phyloP scores from a whole-genome alignment of 1,140 invertebrate species.

The Drosophila truncata region DNA sequence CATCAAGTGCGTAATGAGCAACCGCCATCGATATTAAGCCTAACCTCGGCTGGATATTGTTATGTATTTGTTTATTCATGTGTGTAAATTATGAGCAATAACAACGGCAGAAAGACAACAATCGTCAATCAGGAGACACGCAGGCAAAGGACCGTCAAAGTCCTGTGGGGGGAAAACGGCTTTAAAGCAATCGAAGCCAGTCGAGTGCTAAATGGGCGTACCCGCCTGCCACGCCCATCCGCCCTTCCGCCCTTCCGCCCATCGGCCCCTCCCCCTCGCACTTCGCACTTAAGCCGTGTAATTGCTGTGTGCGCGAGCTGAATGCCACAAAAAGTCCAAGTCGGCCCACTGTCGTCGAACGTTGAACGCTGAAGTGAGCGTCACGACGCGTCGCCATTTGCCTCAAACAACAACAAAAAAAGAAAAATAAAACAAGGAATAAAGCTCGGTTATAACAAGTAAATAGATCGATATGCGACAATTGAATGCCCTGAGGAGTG shows the following conservation, averaged over 20 bases:
- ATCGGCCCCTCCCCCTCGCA: constrained; percentile 21
- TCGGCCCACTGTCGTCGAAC: constrained; percentile 30
- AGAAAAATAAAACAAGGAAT: constrained; percentile 9
- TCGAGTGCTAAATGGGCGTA: constrained; percentile 49
- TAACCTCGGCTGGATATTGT: constrained; percentile 26
- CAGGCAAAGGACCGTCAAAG: constrained; percentile 13
- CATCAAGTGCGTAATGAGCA: constrained; percentile 33
- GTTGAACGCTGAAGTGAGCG: constrained; percentile 29
- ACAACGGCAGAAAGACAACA: constrained; percentile 34
- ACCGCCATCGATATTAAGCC: constrained; percentile 21
- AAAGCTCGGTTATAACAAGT: not conserved
- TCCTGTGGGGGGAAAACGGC: constrained; percentile 13
- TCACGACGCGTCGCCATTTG: constrained; percentile 49
- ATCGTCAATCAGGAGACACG: constrained; percentile 47
- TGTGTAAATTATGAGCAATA: constrained; percentile 59
- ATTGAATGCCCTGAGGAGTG: constrained; percentile 19
- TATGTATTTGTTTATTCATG: constrained; percentile 59
- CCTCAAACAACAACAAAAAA: constrained; percentile 22
- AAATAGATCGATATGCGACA: constrained; percentile 27
- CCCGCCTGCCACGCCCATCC: constrained; percentile 29
- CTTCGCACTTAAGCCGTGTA: constrained; percentile 55
- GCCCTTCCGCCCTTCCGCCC: not conserved
- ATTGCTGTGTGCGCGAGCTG: constrained; percentile 54
- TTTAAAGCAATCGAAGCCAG: constrained; percentile 72
- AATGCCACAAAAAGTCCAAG: constrained; percentile 58